Base-by-base conservation (phyloP, 2,888 invertebrate genomes). In the Eristalis tenax region DNA sequence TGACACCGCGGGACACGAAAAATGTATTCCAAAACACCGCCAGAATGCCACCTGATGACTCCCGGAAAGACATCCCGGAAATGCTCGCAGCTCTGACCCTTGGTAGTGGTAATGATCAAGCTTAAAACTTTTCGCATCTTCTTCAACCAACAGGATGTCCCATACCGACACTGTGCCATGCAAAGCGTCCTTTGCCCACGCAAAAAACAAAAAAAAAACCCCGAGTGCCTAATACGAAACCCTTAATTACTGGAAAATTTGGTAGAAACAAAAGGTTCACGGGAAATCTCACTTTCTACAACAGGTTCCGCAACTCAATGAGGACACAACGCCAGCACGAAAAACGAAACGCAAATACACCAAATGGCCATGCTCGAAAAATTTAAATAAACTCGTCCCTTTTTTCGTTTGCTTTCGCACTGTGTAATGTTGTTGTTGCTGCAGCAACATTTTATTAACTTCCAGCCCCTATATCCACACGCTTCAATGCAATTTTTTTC, bases 361-460 rank as follows among this genome's bases (percentile, higher is more conserved):
- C 28, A 50, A 68, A 50, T 10, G 50, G 13, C 43, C 28, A 28
- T 32, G 28, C n/a, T 68, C n/a, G 28, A 56, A 28, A 68, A 50
- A 68, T 68, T 50, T 68, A 68, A 68, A 68, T 68, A 11, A 68
- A 68, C 68, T 68, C 11, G 43, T 50, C n/a, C 66, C 18, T 15
- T 66, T 23, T 10, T 18, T 23, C 23, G 59, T 13, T n/a, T n/a
- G n/a, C n/a, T n/a, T n/a, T n/a, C 59, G 6, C n/a, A n/a, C 43
- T 5, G 5, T 43, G 43, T 43, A 15, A 40, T 18, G 56, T 28
- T 28, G 28, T 28, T 57, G 57, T 57, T 57, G 26, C 11, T n/a
- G 23, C 5, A 59, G 28, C 35, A 69, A 40, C 28, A 43, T 74
- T 74, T 74, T 74, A 74, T 56, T 64, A 65, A 65, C 64, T 74